Base-by-base conservation (phyloP, 1,140 invertebrate genomes). In the Drosophila bocqueti region DNA sequence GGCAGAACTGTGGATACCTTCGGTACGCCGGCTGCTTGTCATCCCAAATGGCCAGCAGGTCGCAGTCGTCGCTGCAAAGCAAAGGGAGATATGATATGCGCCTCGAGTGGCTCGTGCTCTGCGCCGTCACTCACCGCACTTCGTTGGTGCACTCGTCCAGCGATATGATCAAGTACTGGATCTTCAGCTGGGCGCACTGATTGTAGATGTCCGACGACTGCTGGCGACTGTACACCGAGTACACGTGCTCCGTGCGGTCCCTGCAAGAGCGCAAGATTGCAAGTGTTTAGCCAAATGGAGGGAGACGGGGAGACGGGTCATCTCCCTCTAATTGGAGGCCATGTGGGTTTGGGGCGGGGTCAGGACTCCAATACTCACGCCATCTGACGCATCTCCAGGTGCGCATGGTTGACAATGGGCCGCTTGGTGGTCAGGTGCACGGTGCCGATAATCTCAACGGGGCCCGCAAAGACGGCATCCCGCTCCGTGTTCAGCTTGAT, bases 201-300 rank as follows among this genome's bases (percentile, higher is more conserved):
- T 92, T 93, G 38, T 92, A 93, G 45, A 93, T 86, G 59, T 92
- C 90, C 18, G 86, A 86, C n/a, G 92, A 93, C 57, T 92, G 90
- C 52, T 93, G 92, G 11, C 92, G 84, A 74, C 92, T 93, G 73
- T 93, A 93, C 13, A 93, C 79, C 40, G 92, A 92, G 49, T 93
- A 93, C 10, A 92, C 83, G 52, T 87, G 79, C 60, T 93, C 89
- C 15, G 92, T 93, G 16, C 91, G 82, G 10, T 92, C 90, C 16
- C 91, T 93, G 46, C 21, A 34, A 43, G 43, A 55, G 26, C 13
- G 11, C 29, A 29, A 34, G 18, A 36, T 29, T 16, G 40, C 29
- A n/a, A 21, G 18, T 9, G n/a, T 29, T 3, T 29, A 24, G 29
- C 16, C 31, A 59, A 55, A 49, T 21, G n/a, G 16, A 64, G 24